Conservation (phyloP, 2,113 vertebrate species). For the Silurus glanis region DNA sequence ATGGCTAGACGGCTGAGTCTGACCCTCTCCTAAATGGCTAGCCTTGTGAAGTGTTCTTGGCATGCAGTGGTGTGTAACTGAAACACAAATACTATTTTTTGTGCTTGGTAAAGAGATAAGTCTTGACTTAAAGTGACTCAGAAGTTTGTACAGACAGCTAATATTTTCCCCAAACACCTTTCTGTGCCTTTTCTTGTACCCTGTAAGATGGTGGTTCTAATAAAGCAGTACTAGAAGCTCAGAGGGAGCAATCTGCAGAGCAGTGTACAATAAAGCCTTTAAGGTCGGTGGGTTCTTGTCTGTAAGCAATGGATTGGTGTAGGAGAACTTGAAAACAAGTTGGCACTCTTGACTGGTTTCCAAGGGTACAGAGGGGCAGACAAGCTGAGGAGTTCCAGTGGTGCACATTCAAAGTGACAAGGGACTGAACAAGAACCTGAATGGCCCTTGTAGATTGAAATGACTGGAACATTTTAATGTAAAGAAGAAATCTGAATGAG, state of each 20-base stretch:
- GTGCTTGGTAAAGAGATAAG: background rate
- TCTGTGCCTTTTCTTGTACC: background rate
- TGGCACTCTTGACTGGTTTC: background rate
- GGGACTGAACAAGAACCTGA: background rate
- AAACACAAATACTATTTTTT: background rate
- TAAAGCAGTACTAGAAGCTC: background rate
- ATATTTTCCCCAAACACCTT: background rate
- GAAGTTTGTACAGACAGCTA: background rate
- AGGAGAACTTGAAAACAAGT: background rate
- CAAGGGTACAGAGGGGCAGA: background rate
- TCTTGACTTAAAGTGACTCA: background rate
- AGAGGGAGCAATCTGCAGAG: background rate
- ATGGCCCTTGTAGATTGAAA: background rate
- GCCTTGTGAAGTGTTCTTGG: too few species aligned
- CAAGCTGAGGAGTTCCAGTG: background rate
- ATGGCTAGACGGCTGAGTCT: too few species aligned
- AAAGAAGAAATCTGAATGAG: background rate
- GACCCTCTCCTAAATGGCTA: too few species aligned
- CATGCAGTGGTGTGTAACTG: too few species aligned
- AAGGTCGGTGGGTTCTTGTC: background rate
- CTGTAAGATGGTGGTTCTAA: background rate
- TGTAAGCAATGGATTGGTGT: background rate
- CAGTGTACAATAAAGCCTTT: background rate
- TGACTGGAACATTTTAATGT: background rate
- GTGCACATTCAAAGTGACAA: background rate